phyloP scores from a whole-genome alignment of 2,888 invertebrate genomes.

The Aspidiotus rigidus region DNA sequence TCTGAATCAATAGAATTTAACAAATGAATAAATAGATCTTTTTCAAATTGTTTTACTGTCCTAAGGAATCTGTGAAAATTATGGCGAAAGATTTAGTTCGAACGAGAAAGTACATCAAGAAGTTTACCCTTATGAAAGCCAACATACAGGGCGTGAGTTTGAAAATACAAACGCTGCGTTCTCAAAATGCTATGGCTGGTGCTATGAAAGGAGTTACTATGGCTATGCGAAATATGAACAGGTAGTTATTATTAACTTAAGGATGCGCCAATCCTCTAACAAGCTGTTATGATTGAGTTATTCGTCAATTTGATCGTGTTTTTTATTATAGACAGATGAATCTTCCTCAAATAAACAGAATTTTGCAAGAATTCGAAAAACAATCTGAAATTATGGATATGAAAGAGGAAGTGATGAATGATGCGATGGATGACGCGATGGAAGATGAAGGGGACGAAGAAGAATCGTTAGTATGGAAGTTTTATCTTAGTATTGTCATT shows the following conservation, averaged over 20 bases:
- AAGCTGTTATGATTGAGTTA: neutral
- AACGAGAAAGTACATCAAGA: constrained; percentile 88
- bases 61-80: constrained; percentile 94
- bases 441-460: constrained; percentile 26
- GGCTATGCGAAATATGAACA: constrained; percentile 98
- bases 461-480: constrained; percentile 36
- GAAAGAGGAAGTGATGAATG: constrained; percentile 99
- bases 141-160: constrained; percentile 96
- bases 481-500: neutral
- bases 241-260: constrained; percentile 43
- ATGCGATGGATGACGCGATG: constrained; percentile 99
- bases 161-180: constrained; percentile 94
- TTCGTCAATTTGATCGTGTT: neutral
- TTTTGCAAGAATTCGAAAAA: constrained; percentile 95
- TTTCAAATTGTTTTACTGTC: constrained; percentile 23
- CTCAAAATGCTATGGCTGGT: constrained; percentile 98
- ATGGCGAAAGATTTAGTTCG: constrained; percentile 98
- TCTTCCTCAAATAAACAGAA: constrained; percentile 96
- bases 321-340: constrained; percentile 62
- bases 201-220: constrained; percentile 98
- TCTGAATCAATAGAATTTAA: neutral
- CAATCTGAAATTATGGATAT: constrained; percentile 99
- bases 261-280: neutral
- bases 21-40: neutral
- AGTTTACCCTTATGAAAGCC: constrained; percentile 98